Base-by-base conservation (phyloP, 2,113 vertebrate species). In the Notothenia rossii region DNA sequence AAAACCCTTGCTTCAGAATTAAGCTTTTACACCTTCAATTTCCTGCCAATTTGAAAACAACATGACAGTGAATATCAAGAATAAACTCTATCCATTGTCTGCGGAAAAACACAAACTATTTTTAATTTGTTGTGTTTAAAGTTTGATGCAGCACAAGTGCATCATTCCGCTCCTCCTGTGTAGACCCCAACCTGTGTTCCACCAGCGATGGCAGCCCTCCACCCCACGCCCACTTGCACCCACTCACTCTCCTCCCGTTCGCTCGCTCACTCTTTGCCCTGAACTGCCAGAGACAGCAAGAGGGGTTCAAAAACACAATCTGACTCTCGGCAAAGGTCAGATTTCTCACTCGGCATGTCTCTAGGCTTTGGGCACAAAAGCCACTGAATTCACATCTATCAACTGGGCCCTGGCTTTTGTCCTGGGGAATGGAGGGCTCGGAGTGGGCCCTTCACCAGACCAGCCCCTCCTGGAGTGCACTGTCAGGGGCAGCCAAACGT, bases 341-440 rank as follows among this genome's bases (percentile, higher is more conserved):
- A 91, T 83, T 93, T 96, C 87, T 92, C 90, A 91, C 88, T 93
- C 93, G 54, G 33, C 81, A 87, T 93, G 86, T 89, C 73, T 91
- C 91, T 92, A 77, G 68, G 94, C 92, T 93, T 90, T 83, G 77
- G 7, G 12, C 90, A 87, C 89, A 93, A 94, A 95, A 94, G 93
- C 92, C 82, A 68, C 91, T 88, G 93, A 94, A 95, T 95, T 95
- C 94, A 95, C 95, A 94, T 95, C 94, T 95, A 95, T 96, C 94
- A 95, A 93, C 91, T 86, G 84, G 88, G 86, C 93, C 85, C 78
- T 75, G 15, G 89, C 94, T 90, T 94, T 96, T 96, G 95, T 95
- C 93, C 91, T 59, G 64, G 63, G 83, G 89, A 92, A 91, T 72
- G 85, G 92, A 91, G 91, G 79, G 75, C 89, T 93, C 76, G 63